Evolutionary conservation across 2,797 vertebrate species (phyloP).

Genomic region (Cheracebus regulus): DNA sequence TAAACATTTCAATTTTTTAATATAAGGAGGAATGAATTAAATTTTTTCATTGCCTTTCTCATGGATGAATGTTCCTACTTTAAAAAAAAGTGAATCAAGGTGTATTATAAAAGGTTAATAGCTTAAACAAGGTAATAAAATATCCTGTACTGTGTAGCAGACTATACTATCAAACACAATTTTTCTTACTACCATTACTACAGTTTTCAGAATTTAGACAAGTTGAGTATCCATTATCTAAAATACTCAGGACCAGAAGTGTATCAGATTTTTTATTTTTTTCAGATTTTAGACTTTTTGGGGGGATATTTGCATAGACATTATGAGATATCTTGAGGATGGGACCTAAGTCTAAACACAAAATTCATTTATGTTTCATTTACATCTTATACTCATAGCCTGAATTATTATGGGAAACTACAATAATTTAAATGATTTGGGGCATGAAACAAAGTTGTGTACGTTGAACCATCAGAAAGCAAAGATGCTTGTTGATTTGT

Average conservation of each 20-base stretch:
- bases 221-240: not conserved
- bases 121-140: not conserved
- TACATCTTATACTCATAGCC: not conserved
- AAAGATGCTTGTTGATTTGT: not conserved
- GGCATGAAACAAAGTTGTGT: not conserved
- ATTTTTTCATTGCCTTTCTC: not conserved
- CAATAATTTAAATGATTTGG: not conserved
- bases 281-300: not conserved
- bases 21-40: not conserved
- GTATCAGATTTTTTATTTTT: not conserved
- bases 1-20: not conserved
- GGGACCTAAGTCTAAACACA: not conserved
- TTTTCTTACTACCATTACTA: constrained; percentile 1
- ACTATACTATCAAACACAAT: not conserved
- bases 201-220: constrained; percentile 1
- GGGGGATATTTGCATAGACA: not conserved
- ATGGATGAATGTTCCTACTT: not conserved
- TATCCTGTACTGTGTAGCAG: not conserved
- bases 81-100: not conserved
- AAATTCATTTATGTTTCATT: not conserved
- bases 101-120: not conserved
- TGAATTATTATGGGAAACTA: not conserved
- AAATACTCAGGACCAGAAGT: not conserved
- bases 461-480: not conserved
- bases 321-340: not conserved